These are phyloP conservation scores for Ectemnius continuus DNA, from an alignment of 2,888 invertebrate genomes.

Conservation along the genomic window DNA sequence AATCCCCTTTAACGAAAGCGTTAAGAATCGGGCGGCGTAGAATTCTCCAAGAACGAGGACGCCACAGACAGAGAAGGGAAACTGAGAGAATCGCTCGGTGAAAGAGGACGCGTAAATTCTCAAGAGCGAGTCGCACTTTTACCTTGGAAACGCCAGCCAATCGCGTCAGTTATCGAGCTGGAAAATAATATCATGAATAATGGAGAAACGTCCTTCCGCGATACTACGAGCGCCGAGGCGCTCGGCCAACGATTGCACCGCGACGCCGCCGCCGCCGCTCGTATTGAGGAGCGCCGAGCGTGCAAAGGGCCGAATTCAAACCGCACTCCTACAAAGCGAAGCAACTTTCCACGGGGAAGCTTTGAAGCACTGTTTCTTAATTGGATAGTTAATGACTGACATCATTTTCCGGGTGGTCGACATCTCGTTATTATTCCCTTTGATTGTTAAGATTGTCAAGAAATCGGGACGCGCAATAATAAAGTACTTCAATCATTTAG, in stretches of 20 bases:
- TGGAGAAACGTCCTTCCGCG: slow-evolving; percentile 43
- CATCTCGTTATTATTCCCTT: too few relatives aligned
- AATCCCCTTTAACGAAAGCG: too few relatives aligned
- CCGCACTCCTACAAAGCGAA: slow-evolving; percentile 38
- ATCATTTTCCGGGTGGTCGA: too few relatives aligned
- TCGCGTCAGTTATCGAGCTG: slow-evolving; percentile 53
- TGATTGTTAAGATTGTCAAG: too few relatives aligned
- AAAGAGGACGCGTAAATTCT: slow-evolving; percentile 26
- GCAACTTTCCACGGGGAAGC: slow-evolving; percentile 40
- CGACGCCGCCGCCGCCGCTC: slow-evolving; percentile 22
- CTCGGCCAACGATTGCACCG: slow-evolving; percentile 22
- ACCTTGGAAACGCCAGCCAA: slow-evolving; percentile 30
- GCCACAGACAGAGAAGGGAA: too few relatives aligned
- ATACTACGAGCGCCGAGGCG: slow-evolving; percentile 28
- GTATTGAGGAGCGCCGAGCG: slow-evolving; percentile 39
- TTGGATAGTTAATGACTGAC: slow-evolving; percentile 16
- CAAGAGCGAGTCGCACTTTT: slow-evolving; percentile 26
- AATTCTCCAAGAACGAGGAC: too few relatives aligned
- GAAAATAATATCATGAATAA: slow-evolving; percentile 56
- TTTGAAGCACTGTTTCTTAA: slow-evolving; percentile 24
- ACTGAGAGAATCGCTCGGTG: too few relatives aligned
- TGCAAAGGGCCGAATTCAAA: slow-evolving; percentile 32
- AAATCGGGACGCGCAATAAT: too few relatives aligned
- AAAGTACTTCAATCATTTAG: too few relatives aligned
- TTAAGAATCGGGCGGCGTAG: too few relatives aligned